Percentiles rank a stretch among this genome's conserved stretches.
These are phyloP conservation scores for Coptotermes formosanus DNA, from an alignment of 1,140 invertebrate genomes.

Conservation along the genomic window DNA sequence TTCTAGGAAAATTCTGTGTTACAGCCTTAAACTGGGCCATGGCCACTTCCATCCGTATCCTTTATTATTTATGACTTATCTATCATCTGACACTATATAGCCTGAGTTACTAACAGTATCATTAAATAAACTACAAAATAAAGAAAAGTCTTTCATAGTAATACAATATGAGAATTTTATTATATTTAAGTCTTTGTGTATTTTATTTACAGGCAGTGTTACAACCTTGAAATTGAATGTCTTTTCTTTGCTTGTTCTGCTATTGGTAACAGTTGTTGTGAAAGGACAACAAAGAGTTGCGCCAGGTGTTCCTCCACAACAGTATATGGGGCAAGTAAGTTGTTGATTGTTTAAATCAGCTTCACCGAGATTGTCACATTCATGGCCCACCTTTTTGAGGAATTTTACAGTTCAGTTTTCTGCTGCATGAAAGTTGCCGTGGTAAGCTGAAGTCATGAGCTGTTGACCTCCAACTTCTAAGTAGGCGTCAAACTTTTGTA, in stretches of 20 bases:
- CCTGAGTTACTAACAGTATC: no score
- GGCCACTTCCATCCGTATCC: no score
- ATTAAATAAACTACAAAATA: no score
- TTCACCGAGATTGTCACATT: neutral
- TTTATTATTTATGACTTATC: no score
- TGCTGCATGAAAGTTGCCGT: no score
- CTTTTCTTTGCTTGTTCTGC: neutral
- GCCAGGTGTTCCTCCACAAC: constrained; percentile 33
- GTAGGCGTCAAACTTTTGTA: no score
- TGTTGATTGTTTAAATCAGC: neutral
- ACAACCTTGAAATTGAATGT: neutral
- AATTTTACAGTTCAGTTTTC: no score
- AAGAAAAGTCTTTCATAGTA: neutral
- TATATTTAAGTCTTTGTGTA: neutral
- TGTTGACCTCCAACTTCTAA: no score
- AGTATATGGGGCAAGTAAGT: constrained; percentile 30
- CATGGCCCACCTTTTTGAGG: neutral
- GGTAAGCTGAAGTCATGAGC: no score
- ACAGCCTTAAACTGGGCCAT: no score
- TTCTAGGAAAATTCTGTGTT: no score
- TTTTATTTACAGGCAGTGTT: neutral
- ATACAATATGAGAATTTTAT: neutral
- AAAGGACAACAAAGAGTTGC: constrained; percentile 29
- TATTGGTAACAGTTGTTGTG: neutral
- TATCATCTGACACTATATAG: no score